Evolutionary conservation across 37 sponge, comb jelly and placozoan genomes (phyloP), one percentile per base, ranked within the genome.

Genomic region (Hormiphora californensis): DNA sequence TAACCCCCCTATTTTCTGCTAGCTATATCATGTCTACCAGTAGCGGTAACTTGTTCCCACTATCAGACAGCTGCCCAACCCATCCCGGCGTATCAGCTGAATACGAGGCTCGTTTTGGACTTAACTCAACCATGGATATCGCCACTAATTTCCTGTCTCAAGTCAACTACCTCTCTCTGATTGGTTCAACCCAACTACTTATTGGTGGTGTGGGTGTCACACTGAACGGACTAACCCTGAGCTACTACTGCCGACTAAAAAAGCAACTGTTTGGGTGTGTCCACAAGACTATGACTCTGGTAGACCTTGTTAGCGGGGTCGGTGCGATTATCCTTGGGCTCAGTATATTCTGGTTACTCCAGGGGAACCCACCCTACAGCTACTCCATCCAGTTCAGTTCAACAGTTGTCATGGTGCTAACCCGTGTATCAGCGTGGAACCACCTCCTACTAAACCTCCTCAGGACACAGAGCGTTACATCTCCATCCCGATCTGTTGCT

Each of bases 181-280:
- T 73, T 43, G 81, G 81, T 0, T 36, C 46, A 19, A 1, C 35
- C 5, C 43, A 46, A 43, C 21, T 73, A 43, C 17, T 73, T 11
- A 41, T 73, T 1, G 81, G 81, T 4, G 39, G 40, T 28, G 9
- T 36, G 46, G 35, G 81, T 1, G 27, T 73, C 1, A 36, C 44
- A n/a, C 81, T 73, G 28, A 73, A 73, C 81, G n/a, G 40, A 7
- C 17, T 40, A 22, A 73, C 81, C n/a, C 43, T 73, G 46, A 73
- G 39, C 27, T 73, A 73, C 81, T 73, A 73, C 81, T 73, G 81
- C 36, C 40, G 25, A 22, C 46, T 73, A 12, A 73, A 73, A 28
- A 73, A 73, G 22, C 81, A 37, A 2, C 8, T 73, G 44, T 73
- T 73, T 28, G 38, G 38, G 28, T 43, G 46, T 36, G 81, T 73